Base-by-base conservation (phyloP, 2,797 vertebrate species). In the Notamacropus eugenii region DNA sequence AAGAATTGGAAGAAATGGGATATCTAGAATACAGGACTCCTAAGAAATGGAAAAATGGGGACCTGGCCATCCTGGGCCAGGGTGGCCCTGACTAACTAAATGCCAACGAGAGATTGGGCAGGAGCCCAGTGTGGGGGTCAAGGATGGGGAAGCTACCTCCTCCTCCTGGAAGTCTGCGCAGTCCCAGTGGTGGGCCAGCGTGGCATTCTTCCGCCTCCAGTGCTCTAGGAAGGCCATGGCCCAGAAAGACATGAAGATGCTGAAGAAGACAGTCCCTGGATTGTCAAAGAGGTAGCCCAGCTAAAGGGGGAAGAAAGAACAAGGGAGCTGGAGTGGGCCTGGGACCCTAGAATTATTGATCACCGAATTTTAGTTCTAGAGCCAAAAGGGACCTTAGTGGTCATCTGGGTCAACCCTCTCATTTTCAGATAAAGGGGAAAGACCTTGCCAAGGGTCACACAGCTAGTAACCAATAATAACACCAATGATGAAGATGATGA, bases 171-270 rank as follows among this genome's bases (percentile, higher is more conserved):
- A 99, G 96, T 99, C 98, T 98, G 99, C 99, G 97, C 99, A 99
- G 98, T 99, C 98, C 99, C 99, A 99, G 98, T 99, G 99, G 97
- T 99, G 99, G 54, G 99, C 99, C 97, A 99, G 96, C 0, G 99
- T 99, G 87, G 99, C 98, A 91, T 99, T 99, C 97, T 99, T 99
- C 92, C 98, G 93, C 95, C 99, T 99, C 99, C 99, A 99, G 98
- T 99, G 99, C 97, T 99, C 99, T 97, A 99, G 96, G 97, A 99
- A 99, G n/a, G 98, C 98, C 58, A 99, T 98, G 0, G 99, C 98
- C 99, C 99, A 99, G 97, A 99, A 99, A 87, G 99, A 99, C 99
- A 99, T 99, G 98, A 99, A 99, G 74, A 99, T 98, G 93, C 99
- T 99, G 98, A 99, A 99, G 98, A 99, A 98, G 40, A 99, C 99